Percentiles rank a stretch among this genome's conserved stretches.
Evolutionary conservation across 2,113 vertebrate genomes (phyloP).

Genomic region (Pedionomus torquatus): DNA sequence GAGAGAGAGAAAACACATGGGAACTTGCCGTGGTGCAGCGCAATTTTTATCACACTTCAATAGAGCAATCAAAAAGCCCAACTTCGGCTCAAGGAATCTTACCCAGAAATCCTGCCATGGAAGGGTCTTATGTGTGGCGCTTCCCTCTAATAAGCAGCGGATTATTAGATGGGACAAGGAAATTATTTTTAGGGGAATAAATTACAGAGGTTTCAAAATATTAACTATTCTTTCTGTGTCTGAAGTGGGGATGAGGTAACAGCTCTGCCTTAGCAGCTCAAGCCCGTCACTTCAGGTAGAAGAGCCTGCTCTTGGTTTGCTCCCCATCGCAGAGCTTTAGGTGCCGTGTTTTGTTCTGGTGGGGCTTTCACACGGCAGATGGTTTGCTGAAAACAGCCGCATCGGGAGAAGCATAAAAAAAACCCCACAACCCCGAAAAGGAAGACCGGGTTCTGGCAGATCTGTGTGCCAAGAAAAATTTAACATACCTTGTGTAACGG

Average conservation of each 20-base stretch:
- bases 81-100: constrained; percentile 42
- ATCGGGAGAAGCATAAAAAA: neutral
- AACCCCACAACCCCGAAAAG: neutral
- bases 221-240: neutral
- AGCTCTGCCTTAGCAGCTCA: neutral
- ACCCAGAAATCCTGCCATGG: constrained; percentile 33
- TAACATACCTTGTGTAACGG: neutral
- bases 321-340: constrained; percentile 7
- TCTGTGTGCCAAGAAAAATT: neutral
- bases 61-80: constrained; percentile 58
- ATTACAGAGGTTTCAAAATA: constrained; percentile 47
- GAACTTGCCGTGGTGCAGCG: neutral
- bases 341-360: constrained; percentile 16
- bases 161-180: constrained; percentile 33
- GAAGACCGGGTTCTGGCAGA: neutral
- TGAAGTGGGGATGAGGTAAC: neutral
- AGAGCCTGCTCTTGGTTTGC: neutral
- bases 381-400: constrained; percentile 4
- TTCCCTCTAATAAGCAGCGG: constrained; percentile 16
- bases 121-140: neutral
- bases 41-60: constrained; percentile 60
- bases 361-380: neutral
- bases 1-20: constrained; percentile 48
- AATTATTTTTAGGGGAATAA: constrained; percentile 43
- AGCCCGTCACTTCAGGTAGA: neutral